Evolutionary conservation across 1,140 invertebrate genomes (phyloP).

Genomic region (Odontomachus brunneus): DNA sequence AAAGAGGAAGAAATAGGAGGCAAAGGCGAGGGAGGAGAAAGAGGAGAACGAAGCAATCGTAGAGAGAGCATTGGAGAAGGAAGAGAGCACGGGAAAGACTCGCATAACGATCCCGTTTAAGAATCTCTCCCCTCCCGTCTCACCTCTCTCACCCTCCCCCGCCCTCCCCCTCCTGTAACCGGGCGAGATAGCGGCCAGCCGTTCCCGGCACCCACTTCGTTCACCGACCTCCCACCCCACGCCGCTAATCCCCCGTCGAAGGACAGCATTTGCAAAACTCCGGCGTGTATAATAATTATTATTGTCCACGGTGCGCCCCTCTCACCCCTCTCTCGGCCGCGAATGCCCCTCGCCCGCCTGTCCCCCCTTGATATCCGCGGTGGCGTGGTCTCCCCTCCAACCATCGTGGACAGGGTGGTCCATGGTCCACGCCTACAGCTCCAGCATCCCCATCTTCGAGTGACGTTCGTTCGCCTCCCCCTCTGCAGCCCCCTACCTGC

Average conservation of each 20-base stretch:
- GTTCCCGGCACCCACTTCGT: slow-evolving; percentile 70
- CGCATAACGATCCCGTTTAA: slow-evolving; percentile 85
- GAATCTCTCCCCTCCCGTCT: slow-evolving; percentile 71
- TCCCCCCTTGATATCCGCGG: slow-evolving; percentile 21
- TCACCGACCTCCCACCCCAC: slow-evolving; percentile 65
- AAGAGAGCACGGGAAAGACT: slow-evolving; percentile 78
- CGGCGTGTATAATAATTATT: slow-evolving; percentile 79
- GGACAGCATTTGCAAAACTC: slow-evolving; percentile 81
- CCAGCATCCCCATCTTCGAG: slow-evolving; percentile 74
- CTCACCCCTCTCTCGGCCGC: slow-evolving; percentile 38
- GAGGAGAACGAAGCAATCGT: slow-evolving; percentile 63
- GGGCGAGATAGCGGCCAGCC: slow-evolving; percentile 78
- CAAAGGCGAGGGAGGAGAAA: slow-evolving; percentile 12
- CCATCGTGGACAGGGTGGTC: slow-evolving; percentile 72
- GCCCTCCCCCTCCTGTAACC: slow-evolving; percentile 42
- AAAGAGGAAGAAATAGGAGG: slow-evolving; percentile 55
- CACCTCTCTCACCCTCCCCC: slow-evolving; percentile 11
- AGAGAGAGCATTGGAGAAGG: slow-evolving; percentile 53
- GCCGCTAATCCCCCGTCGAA: slow-evolving; percentile 57
- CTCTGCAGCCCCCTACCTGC: slow-evolving; percentile 60
- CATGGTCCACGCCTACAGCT: slow-evolving; percentile 75
- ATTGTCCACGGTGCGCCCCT: slow-evolving; percentile 75
- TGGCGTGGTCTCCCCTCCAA: slow-evolving; percentile 73
- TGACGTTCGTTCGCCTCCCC: slow-evolving; percentile 62
- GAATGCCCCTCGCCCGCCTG: slow-evolving; percentile 16